Evolutionary conservation across 2,888 invertebrate genomes (phyloP), one percentile per base, ranked within the genome.

Genomic region (Epinotia bilunana): DNA sequence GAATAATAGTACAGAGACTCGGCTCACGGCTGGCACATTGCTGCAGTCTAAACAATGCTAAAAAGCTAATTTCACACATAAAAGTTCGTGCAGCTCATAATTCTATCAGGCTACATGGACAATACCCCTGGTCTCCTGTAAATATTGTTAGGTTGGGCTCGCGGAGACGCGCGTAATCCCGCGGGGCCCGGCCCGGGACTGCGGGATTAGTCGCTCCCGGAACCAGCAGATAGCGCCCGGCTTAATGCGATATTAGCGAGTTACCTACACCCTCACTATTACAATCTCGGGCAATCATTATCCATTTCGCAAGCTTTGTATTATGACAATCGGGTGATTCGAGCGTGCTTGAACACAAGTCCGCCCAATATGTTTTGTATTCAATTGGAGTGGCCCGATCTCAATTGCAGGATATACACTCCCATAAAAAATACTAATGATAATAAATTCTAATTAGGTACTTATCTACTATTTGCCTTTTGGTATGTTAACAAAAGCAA

Each of bases 201-300:
- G 82, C 83, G 81, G 79, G 84, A 84, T 84, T 81, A 84, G 74
- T 68, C 58, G 20, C 57, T 63, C 74, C 71, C 72, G 72, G 77
- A 77, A 64, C 82, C 82, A 81, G 80, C 85, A 86, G 89, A 88
- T 89, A 90, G 84, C 84, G 82, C 79, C 81, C 80, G 84, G 86
- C 86, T 87, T 88, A 88, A 86, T 87, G 85, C 77, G 84, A 87
- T 87, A 89, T 89, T 90, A 89, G 87, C 88, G 85, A 86, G 85
- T 86, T 88, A 84, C 73, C 76, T 73, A 67, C 68, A 64, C 64
- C 69, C 69, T 61, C 58, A 63, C 76, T 65, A 74, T 64, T 74
- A 49, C 73, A 74, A 77, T 72, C 72, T 83, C 82, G 79, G 80
- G 83, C 82, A 82, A 85, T 83, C 80, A 75, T 75, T 75, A 65